A percentile compares a stretch with the other conserved stretches of the same genome.
Conservation (phyloP, 2,113 vertebrate species). For the Corythoichthys intestinalis region DNA sequence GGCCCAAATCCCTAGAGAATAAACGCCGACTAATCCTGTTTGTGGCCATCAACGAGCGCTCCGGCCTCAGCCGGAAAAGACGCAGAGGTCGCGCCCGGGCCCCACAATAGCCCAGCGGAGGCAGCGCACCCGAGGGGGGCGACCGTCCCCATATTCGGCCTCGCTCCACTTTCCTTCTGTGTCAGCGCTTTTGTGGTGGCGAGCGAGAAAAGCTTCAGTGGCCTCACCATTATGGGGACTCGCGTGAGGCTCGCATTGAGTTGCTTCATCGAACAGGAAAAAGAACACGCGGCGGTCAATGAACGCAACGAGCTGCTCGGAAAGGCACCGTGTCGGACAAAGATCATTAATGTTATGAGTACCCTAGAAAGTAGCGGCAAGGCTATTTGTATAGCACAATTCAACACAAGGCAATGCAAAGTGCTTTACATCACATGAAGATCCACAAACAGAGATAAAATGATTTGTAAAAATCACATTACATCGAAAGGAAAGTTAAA, state of each 20-base stretch:
- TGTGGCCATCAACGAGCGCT: slow-evolving; percentile 63
- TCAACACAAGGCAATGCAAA: no score
- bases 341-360: background rate
- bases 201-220: slow-evolving; percentile 23
- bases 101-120: slow-evolving; percentile 63
- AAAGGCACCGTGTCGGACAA: slow-evolving; percentile 6
- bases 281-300: slow-evolving; percentile 16
- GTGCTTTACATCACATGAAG: no score
- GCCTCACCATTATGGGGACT: slow-evolving; percentile 29
- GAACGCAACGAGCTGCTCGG: background rate
- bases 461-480: no score
- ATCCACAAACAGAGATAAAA: no score
- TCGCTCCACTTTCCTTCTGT: slow-evolving; percentile 51
- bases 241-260: slow-evolving; percentile 26
- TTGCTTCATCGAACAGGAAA: slow-evolving; percentile 34
- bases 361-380: no score
- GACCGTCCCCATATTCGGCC: slow-evolving; percentile 46
- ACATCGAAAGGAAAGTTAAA: no score
- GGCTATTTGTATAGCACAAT: no score
- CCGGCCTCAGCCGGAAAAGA: slow-evolving; percentile 64
- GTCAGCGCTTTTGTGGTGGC: slow-evolving; percentile 42
- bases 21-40: slow-evolving; percentile 75
- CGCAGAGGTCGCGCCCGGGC: slow-evolving; percentile 31
- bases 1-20: slow-evolving; percentile 70
- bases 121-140: slow-evolving; percentile 34